Conservation (phyloP, 2,113 vertebrate genomes). For the Porphyrio hochstetteri region DNA sequence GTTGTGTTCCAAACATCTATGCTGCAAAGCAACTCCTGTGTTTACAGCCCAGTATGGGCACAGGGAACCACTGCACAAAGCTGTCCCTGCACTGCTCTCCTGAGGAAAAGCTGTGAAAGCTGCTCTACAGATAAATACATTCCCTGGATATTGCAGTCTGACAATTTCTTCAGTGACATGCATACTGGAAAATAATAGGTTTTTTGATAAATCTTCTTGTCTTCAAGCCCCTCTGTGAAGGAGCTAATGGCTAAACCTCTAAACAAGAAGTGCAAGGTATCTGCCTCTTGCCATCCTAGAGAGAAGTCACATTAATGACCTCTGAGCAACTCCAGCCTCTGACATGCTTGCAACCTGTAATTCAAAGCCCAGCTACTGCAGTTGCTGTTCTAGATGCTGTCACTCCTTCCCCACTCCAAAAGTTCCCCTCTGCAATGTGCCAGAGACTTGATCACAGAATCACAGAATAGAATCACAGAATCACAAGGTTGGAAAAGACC, state of each 20-base stretch:
- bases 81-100: not conserved
- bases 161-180: not conserved
- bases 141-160: not conserved
- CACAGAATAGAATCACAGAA: no score
- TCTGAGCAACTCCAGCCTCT: not conserved
- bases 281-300: not conserved
- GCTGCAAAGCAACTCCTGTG: not conserved
- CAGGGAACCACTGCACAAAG: not conserved
- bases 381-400: not conserved
- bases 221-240: not conserved
- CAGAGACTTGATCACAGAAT: not conserved
- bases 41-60: not conserved
- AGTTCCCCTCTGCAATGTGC: not conserved
- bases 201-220: not conserved
- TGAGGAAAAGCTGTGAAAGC: not conserved
- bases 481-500: no score
- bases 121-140: not conserved
- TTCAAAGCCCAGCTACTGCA: not conserved
- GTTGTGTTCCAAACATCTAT: not conserved
- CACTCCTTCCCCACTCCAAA: not conserved
- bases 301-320: not conserved
- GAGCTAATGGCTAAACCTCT: not conserved
- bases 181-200: not conserved
- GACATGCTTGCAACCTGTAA: not conserved
- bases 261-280: not conserved